Base-by-base conservation (phyloP, 1,140 invertebrate genomes). In the Drosophila nasuta region DNA sequence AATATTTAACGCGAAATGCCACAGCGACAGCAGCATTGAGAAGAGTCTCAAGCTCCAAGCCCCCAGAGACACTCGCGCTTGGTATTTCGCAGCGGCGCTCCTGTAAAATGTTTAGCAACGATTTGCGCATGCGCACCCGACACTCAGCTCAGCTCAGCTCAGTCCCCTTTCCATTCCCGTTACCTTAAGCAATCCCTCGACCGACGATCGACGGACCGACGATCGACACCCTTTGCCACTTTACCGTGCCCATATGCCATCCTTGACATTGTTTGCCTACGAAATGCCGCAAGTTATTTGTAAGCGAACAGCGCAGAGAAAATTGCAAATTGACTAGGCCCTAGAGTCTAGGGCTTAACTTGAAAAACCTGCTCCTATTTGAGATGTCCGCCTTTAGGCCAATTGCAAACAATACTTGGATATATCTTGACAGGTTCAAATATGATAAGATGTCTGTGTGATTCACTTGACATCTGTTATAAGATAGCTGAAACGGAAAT, bases 1-100 rank as follows among this genome's bases (percentile, higher is more conserved):
- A 89, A 89, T 89, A 89, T 89, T 89, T 73, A 85, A 85, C 81
- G 85, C 85, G 85, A 89, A 89, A 88, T 88, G 72, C 85, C 85
- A 63, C 59, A 68, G 74, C 69, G 28, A 66, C 49, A 48, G 67
- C 56, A 60, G 46, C 46, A 25, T 25, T 25, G 48, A 63, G 63
- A 59, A 59, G 56, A 62, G 45, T 56, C 41, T 38, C 35, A 15
- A 38, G 59, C 48, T 46, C 17, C 30, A 13, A 56, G 51, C 35
- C 13, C 49, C 28, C 20, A 43, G 25, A 28, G 13, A 6, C 11
- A 33, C 3, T 8, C 35, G 30, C 13, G 11, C 30, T 20, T 56
- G 60, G 64, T 59, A 68, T 63, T 63, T 59, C 63, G 46, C 62
- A 17, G 5, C 58, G 83, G 52, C 76, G 68, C 82, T 88, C 80